Conservation (phyloP, 2,113 vertebrate species). For the Notarius quadriscutis region DNA sequence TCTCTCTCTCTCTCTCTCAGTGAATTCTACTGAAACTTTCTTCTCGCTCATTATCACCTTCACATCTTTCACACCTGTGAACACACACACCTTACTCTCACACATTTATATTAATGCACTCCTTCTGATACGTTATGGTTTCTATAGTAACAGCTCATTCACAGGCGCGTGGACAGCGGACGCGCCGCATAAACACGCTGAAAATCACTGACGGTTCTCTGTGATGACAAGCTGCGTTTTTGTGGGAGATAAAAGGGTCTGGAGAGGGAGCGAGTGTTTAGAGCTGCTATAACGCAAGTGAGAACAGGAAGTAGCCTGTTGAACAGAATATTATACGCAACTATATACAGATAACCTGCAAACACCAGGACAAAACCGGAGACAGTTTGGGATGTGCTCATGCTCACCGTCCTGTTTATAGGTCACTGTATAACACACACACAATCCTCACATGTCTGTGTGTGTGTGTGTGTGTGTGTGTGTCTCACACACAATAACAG, state of each 20-base stretch:
- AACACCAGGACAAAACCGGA: not conserved
- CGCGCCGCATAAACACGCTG: too few species aligned
- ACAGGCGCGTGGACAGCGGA: too few species aligned
- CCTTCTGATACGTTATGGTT: not conserved
- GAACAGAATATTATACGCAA: not conserved
- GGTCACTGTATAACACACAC: not conserved
- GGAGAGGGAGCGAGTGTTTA: too few species aligned
- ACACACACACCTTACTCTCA: not conserved
- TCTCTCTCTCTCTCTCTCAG: too few species aligned
- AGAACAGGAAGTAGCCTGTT: too few species aligned
- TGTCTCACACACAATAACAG: not conserved
- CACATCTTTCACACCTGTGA: not conserved
- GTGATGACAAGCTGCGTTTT: too few species aligned
- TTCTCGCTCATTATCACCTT: too few species aligned
- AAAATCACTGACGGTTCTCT: too few species aligned
- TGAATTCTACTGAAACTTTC: not conserved
- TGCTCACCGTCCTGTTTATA: not conserved
- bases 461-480: slow-evolving; percentile 13
- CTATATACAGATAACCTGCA: not conserved
- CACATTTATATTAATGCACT: not conserved
- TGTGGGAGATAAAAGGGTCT: too few species aligned
- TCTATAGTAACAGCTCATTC: not conserved
- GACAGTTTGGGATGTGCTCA: not conserved
- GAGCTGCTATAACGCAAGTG: too few species aligned
- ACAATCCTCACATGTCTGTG: not conserved